Base-by-base conservation (phyloP, 2,888 invertebrate genomes). In the Amorpha juglandis region DNA sequence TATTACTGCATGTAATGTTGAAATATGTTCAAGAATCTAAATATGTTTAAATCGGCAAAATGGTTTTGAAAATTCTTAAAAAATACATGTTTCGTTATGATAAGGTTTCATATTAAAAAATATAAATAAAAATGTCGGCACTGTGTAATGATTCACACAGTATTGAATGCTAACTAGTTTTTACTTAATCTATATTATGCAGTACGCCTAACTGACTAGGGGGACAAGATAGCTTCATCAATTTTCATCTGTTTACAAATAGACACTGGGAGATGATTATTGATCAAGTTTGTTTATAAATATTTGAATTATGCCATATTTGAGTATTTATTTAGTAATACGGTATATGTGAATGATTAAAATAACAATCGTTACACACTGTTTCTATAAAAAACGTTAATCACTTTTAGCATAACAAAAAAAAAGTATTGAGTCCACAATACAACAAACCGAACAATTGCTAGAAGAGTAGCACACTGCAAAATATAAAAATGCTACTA, bases 161-260 rank as follows among this genome's bases (percentile, higher is more conserved):
- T 12, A 64, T 45, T 51, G 16, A 47, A 50, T 55, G 33, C 45
- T 6, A 45, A 63, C 8, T 12, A 55, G 14, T 55, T 48, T 63
- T 19, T 12, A 51, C 51, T 51, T 63, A 70, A 64, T 67, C 65
- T 63, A 69, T 73, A 73, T 74, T 73, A 75, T 74, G 75, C 74
- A 70, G 72, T 69, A 67, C 65, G 66, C 50, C 68, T 70, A 66
- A 58, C 16, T 67, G 71, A 72, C 74, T 75, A 74, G 69, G 67
- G 64, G 63, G 50, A 63, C 21, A 62, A 67, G 14, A 62, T 64
- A 16, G 51, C 48, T 64, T 48, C 50, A 47, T 14, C n/a, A 33
- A 51, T 21, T 12, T 42, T 48, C 27, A 50, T 50, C 50, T 19
- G 16, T 4, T 38, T 42, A 48, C 52, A n/a, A 11, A 42, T 52